phyloP scores from a whole-genome alignment of 2,113 vertebrate genomes.

The Pedionomus torquatus region DNA sequence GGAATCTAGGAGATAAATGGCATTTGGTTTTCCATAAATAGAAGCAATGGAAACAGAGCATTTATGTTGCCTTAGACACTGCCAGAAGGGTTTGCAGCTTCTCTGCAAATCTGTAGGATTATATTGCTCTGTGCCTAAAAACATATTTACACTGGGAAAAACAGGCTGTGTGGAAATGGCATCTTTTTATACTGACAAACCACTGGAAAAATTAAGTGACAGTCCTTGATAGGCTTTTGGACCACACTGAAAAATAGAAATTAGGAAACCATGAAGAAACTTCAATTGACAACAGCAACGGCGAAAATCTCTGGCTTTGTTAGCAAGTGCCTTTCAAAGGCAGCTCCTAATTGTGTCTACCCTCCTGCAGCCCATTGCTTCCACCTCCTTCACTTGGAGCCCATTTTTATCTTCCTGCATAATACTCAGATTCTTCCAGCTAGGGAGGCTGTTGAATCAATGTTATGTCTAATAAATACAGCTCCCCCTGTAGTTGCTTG shows the following conservation, averaged over 20 bases:
- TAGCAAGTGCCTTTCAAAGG: neutral
- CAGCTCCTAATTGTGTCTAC: neutral
- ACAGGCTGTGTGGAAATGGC: neutral
- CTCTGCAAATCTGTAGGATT: constrained; percentile 27
- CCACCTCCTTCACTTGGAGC: rapidly evolving
- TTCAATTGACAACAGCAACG: neutral
- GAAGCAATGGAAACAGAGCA: neutral
- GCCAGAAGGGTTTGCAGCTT: constrained; percentile 38
- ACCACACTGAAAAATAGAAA: neutral
- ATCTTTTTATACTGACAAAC: constrained; percentile 7
- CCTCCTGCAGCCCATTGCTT: neutral
- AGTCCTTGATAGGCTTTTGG: neutral
- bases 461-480: neutral
- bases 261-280: neutral
- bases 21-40: constrained; percentile 55
- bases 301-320: neutral
- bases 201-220: constrained; percentile 24
- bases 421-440: neutral
- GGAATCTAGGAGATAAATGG: constrained; percentile 26
- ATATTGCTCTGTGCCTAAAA: constrained; percentile 26
- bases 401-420: neutral
- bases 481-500: neutral
- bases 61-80: neutral
- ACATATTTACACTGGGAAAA: constrained; percentile 51
- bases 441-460: neutral